A percentile compares a stretch with the other conserved stretches of the same genome.
Conservation (phyloP, 1,140 invertebrate genomes). For the Thaumatotibia leucotreta region DNA sequence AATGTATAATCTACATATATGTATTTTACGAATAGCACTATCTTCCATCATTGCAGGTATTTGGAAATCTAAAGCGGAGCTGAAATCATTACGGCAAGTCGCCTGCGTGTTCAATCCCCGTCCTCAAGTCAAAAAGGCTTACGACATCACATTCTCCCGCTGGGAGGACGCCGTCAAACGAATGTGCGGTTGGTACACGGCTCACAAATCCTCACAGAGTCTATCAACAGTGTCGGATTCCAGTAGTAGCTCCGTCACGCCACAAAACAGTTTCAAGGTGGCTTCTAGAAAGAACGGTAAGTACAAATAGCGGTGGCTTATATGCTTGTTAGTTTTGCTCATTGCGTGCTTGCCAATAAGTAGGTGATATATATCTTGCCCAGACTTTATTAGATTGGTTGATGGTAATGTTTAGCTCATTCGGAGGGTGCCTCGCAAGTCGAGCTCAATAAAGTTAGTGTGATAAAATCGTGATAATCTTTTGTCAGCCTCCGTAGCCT, state of each 20-base stretch:
- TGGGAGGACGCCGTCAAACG: conserved; percentile 84
- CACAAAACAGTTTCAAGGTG: conserved; percentile 45
- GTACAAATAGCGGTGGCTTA: conserved; percentile 62
- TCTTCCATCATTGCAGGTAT: conserved; percentile 76
- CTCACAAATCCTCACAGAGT: conserved; percentile 22
- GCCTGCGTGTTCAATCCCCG: conserved; percentile 81
- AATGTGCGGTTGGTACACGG: conserved; percentile 81
- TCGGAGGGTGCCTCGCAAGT: too few species aligned
- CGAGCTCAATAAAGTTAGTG: too few species aligned
- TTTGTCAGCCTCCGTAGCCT: too few species aligned
- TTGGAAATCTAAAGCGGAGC: conserved; percentile 84
- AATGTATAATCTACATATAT: too few species aligned
- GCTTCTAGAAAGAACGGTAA: conserved; percentile 31
- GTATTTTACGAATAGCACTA: too few species aligned
- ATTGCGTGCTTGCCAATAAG: conserved; percentile 38
- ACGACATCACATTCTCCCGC: conserved; percentile 68
- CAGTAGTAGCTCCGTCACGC: conserved; percentile 26
- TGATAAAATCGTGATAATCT: too few species aligned
- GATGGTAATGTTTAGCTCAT: neutral
- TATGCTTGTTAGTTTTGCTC: conserved; percentile 34
- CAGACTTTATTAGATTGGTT: conserved; percentile 7
- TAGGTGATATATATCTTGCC: conserved; percentile 48
- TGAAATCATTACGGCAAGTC: conserved; percentile 78
- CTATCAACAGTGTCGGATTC: conserved; percentile 30
- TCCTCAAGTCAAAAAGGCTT: conserved; percentile 57